Percentiles rank a stretch among this genome's conserved stretches.
Conservation (phyloP, 1,140 invertebrate species). For the Myzus persicae region DNA sequence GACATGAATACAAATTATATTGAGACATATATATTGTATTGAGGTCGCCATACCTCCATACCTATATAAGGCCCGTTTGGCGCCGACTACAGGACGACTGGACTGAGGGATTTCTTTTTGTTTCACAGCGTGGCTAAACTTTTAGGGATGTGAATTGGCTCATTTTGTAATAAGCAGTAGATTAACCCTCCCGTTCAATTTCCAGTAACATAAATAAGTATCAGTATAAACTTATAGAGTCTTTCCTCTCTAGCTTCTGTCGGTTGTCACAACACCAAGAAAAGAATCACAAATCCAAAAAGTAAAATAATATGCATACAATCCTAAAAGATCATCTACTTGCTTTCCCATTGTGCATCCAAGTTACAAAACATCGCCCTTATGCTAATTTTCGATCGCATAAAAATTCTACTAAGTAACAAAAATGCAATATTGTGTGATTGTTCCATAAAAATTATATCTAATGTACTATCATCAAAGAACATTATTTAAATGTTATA, state of each 20-base stretch:
- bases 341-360: too few relatives aligned
- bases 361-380: too few relatives aligned
- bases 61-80: not conserved
- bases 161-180: not conserved
- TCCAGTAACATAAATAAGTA: not conserved
- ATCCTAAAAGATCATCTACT: too few relatives aligned
- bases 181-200: not conserved
- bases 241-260: not conserved
- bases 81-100: not conserved
- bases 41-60: not conserved
- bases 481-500: too few relatives aligned
- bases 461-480: too few relatives aligned
- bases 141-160: not conserved
- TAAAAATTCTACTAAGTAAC: too few relatives aligned
- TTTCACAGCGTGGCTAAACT: not conserved
- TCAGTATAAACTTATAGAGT: not conserved
- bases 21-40: not conserved
- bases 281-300: not conserved
- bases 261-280: not conserved
- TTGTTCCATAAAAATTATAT: too few relatives aligned
- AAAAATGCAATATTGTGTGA: too few relatives aligned
- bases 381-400: too few relatives aligned
- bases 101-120: not conserved
- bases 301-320: not conserved
- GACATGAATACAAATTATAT: conserved; percentile 2